Evolutionary conservation across 2,888 invertebrate species (phyloP), one percentile per base, ranked within the genome.

Genomic region (Drosophila macrospina): DNA sequence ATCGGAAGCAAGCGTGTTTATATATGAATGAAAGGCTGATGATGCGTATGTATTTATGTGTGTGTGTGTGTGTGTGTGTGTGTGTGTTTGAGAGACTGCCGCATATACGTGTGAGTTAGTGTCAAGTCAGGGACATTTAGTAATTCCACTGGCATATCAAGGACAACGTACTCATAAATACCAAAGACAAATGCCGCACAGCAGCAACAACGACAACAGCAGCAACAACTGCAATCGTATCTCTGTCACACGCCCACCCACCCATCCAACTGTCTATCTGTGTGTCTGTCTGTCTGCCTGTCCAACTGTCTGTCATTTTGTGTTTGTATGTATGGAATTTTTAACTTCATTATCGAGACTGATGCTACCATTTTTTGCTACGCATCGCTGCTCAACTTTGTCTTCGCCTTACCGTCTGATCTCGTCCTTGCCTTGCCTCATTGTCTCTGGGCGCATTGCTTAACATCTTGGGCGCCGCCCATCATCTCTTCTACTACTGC

Each of bases 151-250:
- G 72, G 89, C 86, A 86, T 83, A 86, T 86, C 89, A 86, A 86
- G 86, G 89, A 87, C 86, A 89, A 86, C 83, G 89, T 88, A 87
- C 89, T 89, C 86, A 87, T 89, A 89, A 87, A 89, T 86, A 88
- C 86, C 85, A 85, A 88, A 86, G 88, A 69, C 79, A 81, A 88
- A 85, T 88, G 87, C 89, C 89, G 50, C 74, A 61, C 61, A 88
- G 48, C 55, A 61, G 15, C 56, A 62, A 10, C 76, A 61, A 28
- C 28, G 1, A 28, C 28, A 28, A 28, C 28, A 28, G 5, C 28
- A 28, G 6, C 28, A 7, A 80, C 59, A 64, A 74, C 77, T 80
- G 85, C 82, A 84, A 44, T 61, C 30, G 13, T 41, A 20, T 47
- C 52, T 60, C 37, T 57, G 45, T 55, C 61, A 20, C 37, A 48